Evolutionary conservation across 2,888 invertebrate genomes (phyloP).

Genomic region (Tipula lateralis): DNA sequence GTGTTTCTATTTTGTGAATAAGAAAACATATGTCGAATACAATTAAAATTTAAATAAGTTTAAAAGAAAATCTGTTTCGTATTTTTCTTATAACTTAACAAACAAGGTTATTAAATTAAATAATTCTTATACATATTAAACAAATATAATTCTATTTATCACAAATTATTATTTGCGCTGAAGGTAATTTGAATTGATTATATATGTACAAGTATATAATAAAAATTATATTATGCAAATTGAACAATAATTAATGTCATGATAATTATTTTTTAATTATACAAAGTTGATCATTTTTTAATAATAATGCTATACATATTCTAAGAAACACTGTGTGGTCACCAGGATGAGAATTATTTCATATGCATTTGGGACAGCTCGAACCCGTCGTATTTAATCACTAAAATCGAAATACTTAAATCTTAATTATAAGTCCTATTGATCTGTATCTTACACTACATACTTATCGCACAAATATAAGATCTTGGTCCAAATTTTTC

Average conservation of each 20-base stretch:
- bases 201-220: not conserved
- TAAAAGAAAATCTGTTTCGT: not conserved
- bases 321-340: not conserved
- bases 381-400: no score
- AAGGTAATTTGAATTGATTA: not conserved
- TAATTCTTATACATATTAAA: not conserved
- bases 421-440: no score
- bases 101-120: not conserved
- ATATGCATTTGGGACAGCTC: no score
- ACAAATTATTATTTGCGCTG: not conserved
- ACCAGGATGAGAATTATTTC: not conserved
- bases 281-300: not conserved
- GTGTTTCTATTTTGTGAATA: not conserved
- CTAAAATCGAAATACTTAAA: no score
- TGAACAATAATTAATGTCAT: not conserved
- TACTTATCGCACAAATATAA: no score
- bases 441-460: no score
- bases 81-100: not conserved
- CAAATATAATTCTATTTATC: not conserved
- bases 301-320: not conserved
- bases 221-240: not conserved
- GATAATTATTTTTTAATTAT: not conserved
- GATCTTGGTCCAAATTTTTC: no score
- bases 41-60: not conserved
- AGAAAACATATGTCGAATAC: conserved; percentile 11